Evolutionary conservation across 1,140 invertebrate genomes (phyloP).

Genomic region (Lordiphosa stackelbergi): DNA sequence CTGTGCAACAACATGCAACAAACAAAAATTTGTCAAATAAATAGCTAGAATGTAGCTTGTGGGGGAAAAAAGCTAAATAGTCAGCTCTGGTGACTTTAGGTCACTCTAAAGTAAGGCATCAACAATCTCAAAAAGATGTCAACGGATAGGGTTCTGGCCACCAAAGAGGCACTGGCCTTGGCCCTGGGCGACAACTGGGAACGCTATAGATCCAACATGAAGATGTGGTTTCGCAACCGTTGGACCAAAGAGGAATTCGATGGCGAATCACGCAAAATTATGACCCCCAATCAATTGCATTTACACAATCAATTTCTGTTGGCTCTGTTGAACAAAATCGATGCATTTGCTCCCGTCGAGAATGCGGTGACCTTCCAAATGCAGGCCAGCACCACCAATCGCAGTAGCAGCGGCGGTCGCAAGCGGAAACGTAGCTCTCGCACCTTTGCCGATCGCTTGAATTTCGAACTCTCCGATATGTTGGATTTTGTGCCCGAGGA

Average conservation of each 20-base stretch:
- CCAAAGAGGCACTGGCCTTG: slow-evolving; percentile 81
- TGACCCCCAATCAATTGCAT: slow-evolving; percentile 84
- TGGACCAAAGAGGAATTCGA: slow-evolving; percentile 90
- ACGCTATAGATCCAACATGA: slow-evolving; percentile 84
- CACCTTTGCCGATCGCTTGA: slow-evolving; percentile 81
- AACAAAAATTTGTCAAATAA: no score
- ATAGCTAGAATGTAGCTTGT: no score
- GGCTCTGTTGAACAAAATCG: slow-evolving; percentile 87
- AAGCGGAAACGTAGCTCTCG: slow-evolving; percentile 79
- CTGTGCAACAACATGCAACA: no score
- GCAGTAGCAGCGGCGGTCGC: slow-evolving; percentile 76
- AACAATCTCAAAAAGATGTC: slow-evolving; percentile 33
- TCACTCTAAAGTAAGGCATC: no score
- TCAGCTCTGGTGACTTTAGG: no score
- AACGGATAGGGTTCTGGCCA: slow-evolving; percentile 69
- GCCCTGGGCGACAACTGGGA: slow-evolving; percentile 83
- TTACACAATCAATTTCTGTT: slow-evolving; percentile 90
- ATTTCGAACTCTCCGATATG: slow-evolving; percentile 81
- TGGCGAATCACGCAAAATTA: slow-evolving; percentile 83
- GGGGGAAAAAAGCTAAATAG: no score
- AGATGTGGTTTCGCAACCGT: slow-evolving; percentile 85
- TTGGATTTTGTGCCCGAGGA: slow-evolving; percentile 79
- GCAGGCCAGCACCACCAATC: slow-evolving; percentile 45
- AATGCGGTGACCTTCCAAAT: slow-evolving; percentile 28
- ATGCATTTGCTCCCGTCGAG: slow-evolving; percentile 79